Evolutionary conservation across 2,888 invertebrate species (phyloP).

Genomic region (Eucera pruinosa): DNA sequence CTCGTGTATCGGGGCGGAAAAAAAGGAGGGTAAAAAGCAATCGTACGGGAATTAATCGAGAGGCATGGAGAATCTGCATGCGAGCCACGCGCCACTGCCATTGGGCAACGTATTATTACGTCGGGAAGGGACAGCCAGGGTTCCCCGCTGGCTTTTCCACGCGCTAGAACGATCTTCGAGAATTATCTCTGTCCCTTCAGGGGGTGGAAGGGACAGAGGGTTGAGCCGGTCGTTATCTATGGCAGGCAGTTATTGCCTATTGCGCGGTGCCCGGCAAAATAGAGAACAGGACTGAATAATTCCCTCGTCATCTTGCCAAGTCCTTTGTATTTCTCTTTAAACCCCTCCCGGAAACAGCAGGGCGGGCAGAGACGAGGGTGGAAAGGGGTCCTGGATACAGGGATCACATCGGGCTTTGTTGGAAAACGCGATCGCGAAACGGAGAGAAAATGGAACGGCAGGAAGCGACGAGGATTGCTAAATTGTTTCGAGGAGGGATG

Average conservation of each 20-base stretch:
- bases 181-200: conserved; percentile 57
- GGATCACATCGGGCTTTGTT: conserved; percentile 46
- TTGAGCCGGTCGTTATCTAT: conserved; percentile 58
- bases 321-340: conserved; percentile 59
- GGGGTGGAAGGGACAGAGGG: conserved; percentile 6
- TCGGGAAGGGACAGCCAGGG: conserved; percentile 18
- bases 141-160: conserved; percentile 37
- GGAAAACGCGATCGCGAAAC: conserved; percentile 34
- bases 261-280: conserved; percentile 54
- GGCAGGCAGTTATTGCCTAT: conserved; percentile 63
- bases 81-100: conserved; percentile 34
- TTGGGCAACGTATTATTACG: conserved; percentile 52
- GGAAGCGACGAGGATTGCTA: conserved; percentile 4
- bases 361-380: background rate
- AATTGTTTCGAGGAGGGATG: conserved; percentile 21
- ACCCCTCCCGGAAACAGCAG: conserved; percentile 39
- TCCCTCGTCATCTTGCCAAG: conserved; percentile 55
- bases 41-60: conserved; percentile 34
- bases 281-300: conserved; percentile 56
- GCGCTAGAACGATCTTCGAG: conserved; percentile 54
- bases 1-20: background rate
- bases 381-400: conserved; percentile 1
- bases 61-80: conserved; percentile 42
- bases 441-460: conserved; percentile 19
- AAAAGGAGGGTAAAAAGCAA: conserved; percentile 10